These are phyloP conservation scores for Drosophila pseudotakahashii DNA, from an alignment of 2,888 invertebrate species.

Conservation along the genomic window DNA sequence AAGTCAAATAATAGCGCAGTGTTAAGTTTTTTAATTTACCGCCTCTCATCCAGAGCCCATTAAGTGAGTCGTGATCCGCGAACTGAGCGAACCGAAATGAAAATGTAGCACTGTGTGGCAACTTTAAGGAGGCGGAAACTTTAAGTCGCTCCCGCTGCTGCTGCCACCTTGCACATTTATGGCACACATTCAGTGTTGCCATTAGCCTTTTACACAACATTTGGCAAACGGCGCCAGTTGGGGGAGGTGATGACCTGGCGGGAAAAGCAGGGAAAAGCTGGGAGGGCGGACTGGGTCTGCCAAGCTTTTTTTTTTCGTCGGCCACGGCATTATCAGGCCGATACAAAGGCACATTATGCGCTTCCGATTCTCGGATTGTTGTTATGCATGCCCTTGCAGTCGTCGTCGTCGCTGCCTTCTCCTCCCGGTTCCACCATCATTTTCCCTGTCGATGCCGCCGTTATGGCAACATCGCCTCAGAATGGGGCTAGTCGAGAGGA, in stretches of 20 bases:
- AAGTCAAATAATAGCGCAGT: slow-evolving; percentile 71
- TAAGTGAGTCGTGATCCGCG: slow-evolving; percentile 37
- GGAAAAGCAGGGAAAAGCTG: background rate
- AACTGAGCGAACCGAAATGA: background rate
- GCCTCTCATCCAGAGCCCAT: slow-evolving; percentile 26
- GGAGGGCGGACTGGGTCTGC: slow-evolving; percentile 52
- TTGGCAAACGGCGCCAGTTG: slow-evolving; percentile 64
- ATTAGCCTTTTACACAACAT: slow-evolving; percentile 74
- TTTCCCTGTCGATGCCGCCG: slow-evolving; percentile 24
- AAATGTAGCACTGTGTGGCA: background rate
- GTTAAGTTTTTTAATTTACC: slow-evolving; percentile 72
- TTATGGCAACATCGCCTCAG: slow-evolving; percentile 42
- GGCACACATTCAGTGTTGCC: slow-evolving; percentile 63
- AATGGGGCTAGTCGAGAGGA: slow-evolving; percentile 62
- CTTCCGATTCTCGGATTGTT: slow-evolving; percentile 63
- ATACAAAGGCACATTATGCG: slow-evolving; percentile 78
- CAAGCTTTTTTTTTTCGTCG: slow-evolving; percentile 56
- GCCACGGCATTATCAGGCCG: slow-evolving; percentile 73
- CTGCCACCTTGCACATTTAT: slow-evolving; percentile 64
- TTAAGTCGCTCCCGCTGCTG: slow-evolving; percentile 11
- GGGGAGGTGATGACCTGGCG: slow-evolving; percentile 11
- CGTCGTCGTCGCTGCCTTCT: background rate
- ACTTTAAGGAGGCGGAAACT: slow-evolving; percentile 30
- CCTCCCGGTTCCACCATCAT: slow-evolving; percentile 12
- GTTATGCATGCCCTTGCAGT: slow-evolving; percentile 59